phyloP scores from a whole-genome alignment of 23 tunicate genomes.

The Pegea sp. region DNA sequence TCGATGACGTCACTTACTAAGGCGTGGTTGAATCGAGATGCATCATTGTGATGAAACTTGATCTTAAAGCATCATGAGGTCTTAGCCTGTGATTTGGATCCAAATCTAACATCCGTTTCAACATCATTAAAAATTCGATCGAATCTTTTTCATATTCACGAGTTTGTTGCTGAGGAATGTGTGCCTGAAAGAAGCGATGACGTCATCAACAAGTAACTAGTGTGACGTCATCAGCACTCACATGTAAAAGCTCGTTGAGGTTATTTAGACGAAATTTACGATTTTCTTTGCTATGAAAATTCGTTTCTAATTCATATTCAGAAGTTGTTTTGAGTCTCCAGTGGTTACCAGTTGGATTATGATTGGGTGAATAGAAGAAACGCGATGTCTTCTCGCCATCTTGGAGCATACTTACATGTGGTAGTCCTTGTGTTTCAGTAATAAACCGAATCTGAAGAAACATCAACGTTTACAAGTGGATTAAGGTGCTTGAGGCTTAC shows the following conservation, averaged over 20 bases:
- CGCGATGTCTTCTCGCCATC: constrained; percentile 78
- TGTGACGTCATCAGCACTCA: too few relatives aligned
- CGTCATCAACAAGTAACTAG: too few relatives aligned
- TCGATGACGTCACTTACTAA: too few relatives aligned
- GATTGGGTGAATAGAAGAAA: constrained; percentile 12
- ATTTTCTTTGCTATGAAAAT: constrained; percentile 76
- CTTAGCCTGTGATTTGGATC: constrained; percentile 61
- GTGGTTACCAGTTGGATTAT: too few relatives aligned
- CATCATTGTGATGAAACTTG: constrained; percentile 60
- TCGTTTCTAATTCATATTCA: constrained; percentile 57
- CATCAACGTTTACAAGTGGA: background rate
- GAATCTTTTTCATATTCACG: too few relatives aligned
- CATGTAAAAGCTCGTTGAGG: too few relatives aligned
- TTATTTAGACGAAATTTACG: constrained; percentile 67
- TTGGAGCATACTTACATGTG: constrained; percentile 36
- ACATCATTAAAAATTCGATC: constrained; percentile 59
- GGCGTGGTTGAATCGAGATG: too few relatives aligned
- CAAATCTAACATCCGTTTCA: constrained; percentile 63
- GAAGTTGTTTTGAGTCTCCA: constrained; percentile 68
- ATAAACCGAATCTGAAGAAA: constrained; percentile 64
- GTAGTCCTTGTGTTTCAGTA: constrained; percentile 87
- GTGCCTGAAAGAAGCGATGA: too few relatives aligned
- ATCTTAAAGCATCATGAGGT: constrained; percentile 78
- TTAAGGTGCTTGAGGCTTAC: constrained; percentile 4
- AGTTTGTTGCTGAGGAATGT: too few relatives aligned